A percentile compares a stretch with the other conserved stretches of the same genome.
These are phyloP conservation scores for Microctonus brassicae DNA, from an alignment of 2,888 invertebrate genomes.

Conservation along the genomic window DNA sequence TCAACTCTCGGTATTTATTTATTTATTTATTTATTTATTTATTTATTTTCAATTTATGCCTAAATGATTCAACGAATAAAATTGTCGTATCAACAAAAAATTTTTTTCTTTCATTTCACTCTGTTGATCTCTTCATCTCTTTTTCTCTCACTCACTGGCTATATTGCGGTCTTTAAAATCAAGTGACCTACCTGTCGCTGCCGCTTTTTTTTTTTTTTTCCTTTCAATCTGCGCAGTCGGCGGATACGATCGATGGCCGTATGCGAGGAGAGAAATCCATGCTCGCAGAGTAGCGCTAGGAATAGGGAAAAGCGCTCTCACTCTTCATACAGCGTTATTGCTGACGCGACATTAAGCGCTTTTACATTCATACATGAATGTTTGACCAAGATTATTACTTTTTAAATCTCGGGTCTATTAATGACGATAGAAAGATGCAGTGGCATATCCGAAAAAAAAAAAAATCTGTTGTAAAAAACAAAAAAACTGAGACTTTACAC, in stretches of 20 bases:
- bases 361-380: slow-evolving; percentile 43
- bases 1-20: neutral
- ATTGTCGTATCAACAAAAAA: slow-evolving; percentile 6
- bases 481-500: neutral
- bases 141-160: neutral
- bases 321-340: slow-evolving; percentile 19
- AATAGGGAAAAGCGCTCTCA: slow-evolving; percentile 9
- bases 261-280: slow-evolving; percentile 18
- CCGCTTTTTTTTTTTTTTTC: slow-evolving; percentile 9
- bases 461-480: neutral
- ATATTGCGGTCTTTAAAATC: slow-evolving; percentile 10
- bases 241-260: slow-evolving; percentile 31
- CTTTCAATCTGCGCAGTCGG: slow-evolving; percentile 30
- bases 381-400: slow-evolving; percentile 56
- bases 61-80: neutral
- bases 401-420: slow-evolving; percentile 23
- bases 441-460: neutral
- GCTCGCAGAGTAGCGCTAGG: slow-evolving; percentile 18
- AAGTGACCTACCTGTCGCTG: slow-evolving; percentile 18
- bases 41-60: neutral
- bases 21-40: neutral
- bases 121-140: neutral
- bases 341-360: slow-evolving; percentile 41
- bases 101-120: neutral
- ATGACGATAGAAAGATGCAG: neutral